These are phyloP conservation scores for Amphipoea oculea DNA, from an alignment of 2,888 invertebrate genomes.

Conservation along the genomic window DNA sequence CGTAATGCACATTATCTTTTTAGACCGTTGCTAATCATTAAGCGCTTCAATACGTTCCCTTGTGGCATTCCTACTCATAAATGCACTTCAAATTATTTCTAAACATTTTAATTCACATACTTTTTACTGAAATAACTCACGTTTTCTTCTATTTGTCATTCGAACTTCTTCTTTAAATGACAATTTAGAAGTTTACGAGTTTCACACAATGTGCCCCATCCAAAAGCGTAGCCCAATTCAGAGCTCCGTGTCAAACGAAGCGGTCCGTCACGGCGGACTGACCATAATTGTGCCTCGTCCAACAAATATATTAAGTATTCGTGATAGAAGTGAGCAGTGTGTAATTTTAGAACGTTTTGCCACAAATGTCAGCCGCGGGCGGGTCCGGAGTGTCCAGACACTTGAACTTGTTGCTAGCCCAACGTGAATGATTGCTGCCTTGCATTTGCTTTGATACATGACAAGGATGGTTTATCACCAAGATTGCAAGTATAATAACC, in stretches of 20 bases:
- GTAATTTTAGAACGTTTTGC: conserved; percentile 82
- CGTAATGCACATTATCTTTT: neutral
- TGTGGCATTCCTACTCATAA: conserved; percentile 8
- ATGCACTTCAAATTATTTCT: neutral
- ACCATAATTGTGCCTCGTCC: conserved; percentile 80
- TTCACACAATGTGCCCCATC: conserved; percentile 65
- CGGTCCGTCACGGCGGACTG: conserved; percentile 82
- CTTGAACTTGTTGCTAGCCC: conserved; percentile 63
- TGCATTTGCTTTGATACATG: conserved; percentile 33
- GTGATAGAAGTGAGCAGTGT: conserved; percentile 78
- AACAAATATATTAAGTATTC: conserved; percentile 86
- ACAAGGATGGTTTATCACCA: conserved; percentile 22
- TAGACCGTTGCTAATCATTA: neutral
- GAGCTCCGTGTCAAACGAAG: conserved; percentile 75
- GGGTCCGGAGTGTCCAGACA: conserved; percentile 45
- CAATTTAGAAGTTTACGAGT: neutral
- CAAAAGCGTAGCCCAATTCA: conserved; percentile 66
- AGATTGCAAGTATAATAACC: conserved; percentile 16
- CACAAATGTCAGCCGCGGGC: conserved; percentile 73
- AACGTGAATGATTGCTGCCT: conserved; percentile 58
- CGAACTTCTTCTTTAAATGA: neutral
- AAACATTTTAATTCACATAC: neutral
- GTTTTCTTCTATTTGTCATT: neutral
- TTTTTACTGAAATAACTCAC: neutral
- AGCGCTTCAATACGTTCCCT: neutral